Conservation (phyloP, 1,140 invertebrate species). For the Drosophila pallidifrons region DNA sequence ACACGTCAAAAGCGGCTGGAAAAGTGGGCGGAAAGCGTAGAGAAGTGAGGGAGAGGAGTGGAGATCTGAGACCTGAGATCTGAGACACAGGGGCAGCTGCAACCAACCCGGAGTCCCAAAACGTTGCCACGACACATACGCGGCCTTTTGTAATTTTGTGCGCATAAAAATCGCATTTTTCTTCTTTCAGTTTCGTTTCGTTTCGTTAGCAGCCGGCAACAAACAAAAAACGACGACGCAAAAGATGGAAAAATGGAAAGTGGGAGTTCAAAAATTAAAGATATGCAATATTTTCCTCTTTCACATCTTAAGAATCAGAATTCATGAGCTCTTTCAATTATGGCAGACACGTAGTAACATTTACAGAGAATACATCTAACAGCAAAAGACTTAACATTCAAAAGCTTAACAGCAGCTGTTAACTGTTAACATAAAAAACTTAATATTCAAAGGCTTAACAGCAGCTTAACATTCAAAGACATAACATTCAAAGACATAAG, state of each 20-base stretch:
- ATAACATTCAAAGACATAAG: background rate
- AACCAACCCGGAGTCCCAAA: background rate
- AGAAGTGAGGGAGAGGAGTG: background rate
- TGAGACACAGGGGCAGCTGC: conserved; percentile 14
- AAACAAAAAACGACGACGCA: background rate
- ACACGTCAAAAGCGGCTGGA: conserved; percentile 44
- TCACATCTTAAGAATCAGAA: background rate
- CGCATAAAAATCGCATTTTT: conserved; percentile 76
- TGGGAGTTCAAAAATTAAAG: conserved; percentile 58
- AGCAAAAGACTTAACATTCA: background rate
- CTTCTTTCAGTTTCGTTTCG: conserved; percentile 10
- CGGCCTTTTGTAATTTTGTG: conserved; percentile 69
- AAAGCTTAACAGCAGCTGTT: background rate
- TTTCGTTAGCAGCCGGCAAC: background rate
- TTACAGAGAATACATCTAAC: background rate
- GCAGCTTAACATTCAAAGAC: background rate
- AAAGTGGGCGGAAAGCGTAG: conserved; percentile 3
- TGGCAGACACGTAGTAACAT: background rate
- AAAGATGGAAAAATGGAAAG: conserved; percentile 2
- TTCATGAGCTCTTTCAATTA: conserved; percentile 9
- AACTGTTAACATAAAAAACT: background rate
- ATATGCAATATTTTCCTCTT: conserved; percentile 31
- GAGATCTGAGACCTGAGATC: too few relatives aligned
- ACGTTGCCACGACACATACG: conserved; percentile 6
- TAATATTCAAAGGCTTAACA: background rate